Conservation (phyloP, 2,888 invertebrate genomes). For the Cryptus viduatorius region DNA sequence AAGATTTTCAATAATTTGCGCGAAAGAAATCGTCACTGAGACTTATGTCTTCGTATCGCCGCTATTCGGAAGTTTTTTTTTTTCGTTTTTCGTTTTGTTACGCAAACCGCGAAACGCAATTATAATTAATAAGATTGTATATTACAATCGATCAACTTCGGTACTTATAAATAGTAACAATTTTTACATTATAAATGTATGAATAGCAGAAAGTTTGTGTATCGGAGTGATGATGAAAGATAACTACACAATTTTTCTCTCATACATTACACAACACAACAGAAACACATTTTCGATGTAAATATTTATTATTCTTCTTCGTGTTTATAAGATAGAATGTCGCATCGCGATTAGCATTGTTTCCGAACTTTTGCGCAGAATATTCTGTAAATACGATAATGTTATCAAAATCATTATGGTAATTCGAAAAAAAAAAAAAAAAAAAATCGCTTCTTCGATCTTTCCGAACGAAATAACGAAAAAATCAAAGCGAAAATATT, state of each 20-base stretch:
- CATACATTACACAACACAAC: not conserved
- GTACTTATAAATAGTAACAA: slow-evolving; percentile 67
- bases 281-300: slow-evolving; percentile 70
- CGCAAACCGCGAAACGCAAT: slow-evolving; percentile 37
- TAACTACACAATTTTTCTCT: not conserved
- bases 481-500: not conserved
- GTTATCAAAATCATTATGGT: not conserved
- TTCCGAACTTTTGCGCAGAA: slow-evolving; percentile 81
- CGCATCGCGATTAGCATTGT: slow-evolving; percentile 75
- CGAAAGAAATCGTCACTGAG: not conserved
- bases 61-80: slow-evolving; percentile 39
- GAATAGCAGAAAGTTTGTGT: slow-evolving; percentile 64
- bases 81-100: slow-evolving; percentile 13
- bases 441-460: not conserved
- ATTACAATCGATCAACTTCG: slow-evolving; percentile 71
- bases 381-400: slow-evolving; percentile 50
- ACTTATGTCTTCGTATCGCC: slow-evolving; percentile 19
- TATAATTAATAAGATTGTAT: slow-evolving; percentile 69
- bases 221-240: slow-evolving; percentile 37
- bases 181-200: slow-evolving; percentile 69
- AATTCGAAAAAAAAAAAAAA: not conserved
- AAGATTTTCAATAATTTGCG: not conserved
- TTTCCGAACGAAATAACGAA: not conserved
- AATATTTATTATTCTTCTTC: slow-evolving; percentile 71
- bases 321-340: slow-evolving; percentile 71